phyloP scores from a whole-genome alignment of 2,797 vertebrate species.

The Meda fulgida region DNA sequence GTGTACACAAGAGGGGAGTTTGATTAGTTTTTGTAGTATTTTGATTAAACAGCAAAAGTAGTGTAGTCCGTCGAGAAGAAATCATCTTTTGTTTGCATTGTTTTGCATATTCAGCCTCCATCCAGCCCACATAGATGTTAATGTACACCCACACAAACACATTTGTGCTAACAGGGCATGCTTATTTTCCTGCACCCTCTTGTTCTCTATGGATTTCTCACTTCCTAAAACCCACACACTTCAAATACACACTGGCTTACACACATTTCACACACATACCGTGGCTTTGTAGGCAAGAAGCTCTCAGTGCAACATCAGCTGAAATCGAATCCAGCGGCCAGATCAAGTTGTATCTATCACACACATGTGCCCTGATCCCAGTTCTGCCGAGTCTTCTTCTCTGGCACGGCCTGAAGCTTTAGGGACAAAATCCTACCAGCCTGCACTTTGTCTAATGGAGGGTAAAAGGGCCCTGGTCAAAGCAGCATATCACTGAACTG shows the following conservation, averaged over 20 bases:
- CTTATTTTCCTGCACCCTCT: constrained; percentile 74
- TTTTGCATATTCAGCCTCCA: constrained; percentile 81
- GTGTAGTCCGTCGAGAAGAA: constrained; percentile 66
- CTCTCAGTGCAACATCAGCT: constrained; percentile 78
- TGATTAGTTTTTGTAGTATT: background rate
- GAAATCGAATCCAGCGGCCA: constrained; percentile 78
- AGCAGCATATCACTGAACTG: constrained; percentile 46
- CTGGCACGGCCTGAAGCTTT: constrained; percentile 69
- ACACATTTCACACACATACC: constrained; percentile 35
- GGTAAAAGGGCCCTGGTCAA: constrained; percentile 40
- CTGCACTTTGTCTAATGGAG: constrained; percentile 61
- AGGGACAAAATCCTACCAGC: constrained; percentile 64
- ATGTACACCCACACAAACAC: constrained; percentile 85
- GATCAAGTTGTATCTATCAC: constrained; percentile 75
- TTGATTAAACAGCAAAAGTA: constrained; percentile 32
- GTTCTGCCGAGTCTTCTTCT: constrained; percentile 72
- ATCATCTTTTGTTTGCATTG: constrained; percentile 78
- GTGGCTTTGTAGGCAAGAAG: constrained; percentile 49
- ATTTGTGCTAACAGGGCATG: constrained; percentile 81
- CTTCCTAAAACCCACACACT: constrained; percentile 69
- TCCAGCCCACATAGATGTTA: constrained; percentile 83
- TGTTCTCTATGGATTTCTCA: constrained; percentile 58
- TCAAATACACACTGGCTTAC: constrained; percentile 58
- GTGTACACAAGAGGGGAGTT: constrained; percentile 23
- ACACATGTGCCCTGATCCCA: constrained; percentile 79